These are phyloP conservation scores for Anagrus nilaparvatae DNA, from an alignment of 1,140 invertebrate genomes.

Conservation along the genomic window DNA sequence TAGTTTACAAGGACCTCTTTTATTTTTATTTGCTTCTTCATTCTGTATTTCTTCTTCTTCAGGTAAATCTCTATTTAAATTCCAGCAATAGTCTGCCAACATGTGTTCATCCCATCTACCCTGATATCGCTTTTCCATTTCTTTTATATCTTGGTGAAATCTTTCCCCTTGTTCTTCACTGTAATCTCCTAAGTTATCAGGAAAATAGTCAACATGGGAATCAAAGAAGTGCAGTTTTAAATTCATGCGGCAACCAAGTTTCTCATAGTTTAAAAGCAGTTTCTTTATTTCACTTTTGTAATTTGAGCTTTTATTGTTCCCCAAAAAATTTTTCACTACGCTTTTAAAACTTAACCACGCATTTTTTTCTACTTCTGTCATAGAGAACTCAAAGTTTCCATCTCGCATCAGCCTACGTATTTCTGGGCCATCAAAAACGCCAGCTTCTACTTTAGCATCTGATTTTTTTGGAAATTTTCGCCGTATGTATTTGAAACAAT, in stretches of 20 bases:
- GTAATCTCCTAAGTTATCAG: conserved; percentile 17
- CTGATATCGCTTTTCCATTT: too few species aligned
- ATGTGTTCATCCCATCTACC: too few species aligned
- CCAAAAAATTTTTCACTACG: conserved; percentile 5
- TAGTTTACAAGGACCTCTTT: too few species aligned
- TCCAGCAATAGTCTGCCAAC: too few species aligned
- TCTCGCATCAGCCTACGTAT: conserved; percentile 9
- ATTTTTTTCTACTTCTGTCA: conserved; percentile 12
- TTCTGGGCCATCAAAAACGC: conserved; percentile 13
- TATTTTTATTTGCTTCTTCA: too few species aligned
- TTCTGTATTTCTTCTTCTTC: too few species aligned
- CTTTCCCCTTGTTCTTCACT: too few species aligned
- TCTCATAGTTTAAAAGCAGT: conserved; percentile 10
- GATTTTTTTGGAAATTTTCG: conserved; percentile 2
- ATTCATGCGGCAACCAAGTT: conserved; percentile 9
- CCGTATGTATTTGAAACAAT: not conserved
- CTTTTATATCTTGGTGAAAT: too few species aligned
- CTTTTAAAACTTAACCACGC: conserved; percentile 10
- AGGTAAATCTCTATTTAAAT: too few species aligned
- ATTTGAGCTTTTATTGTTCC: conserved; percentile 14
- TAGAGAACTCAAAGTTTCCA: conserved; percentile 5
- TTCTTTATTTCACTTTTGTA: conserved; percentile 17
- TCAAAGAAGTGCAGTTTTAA: conserved; percentile 1
- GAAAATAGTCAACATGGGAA: conserved; percentile 12
- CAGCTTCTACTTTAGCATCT: not conserved